Evolutionary conservation across 2,888 invertebrate genomes (phyloP), one percentile per base, ranked within the genome.

Genomic region (Cactoblastis cactorum): DNA sequence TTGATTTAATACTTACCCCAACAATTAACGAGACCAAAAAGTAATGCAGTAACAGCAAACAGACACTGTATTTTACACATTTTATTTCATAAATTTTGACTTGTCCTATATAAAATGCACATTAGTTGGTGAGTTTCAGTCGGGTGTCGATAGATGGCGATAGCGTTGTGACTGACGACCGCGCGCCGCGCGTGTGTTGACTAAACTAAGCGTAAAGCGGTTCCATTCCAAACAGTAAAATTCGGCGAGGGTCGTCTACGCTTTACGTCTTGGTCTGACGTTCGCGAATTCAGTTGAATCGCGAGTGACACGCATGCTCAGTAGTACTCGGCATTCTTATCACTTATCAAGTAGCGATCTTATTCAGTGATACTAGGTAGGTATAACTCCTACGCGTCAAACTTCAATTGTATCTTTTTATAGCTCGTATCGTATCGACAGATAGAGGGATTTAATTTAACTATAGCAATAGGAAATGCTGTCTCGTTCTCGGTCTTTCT

Each of bases 1-100:
- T 62, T 67, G 55, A 58, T 57, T 34, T 62, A 62, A 71, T 75
- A 88, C 88, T 85, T 55, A 88, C 88, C 88, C 88, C 88, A 89
- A 14, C 77, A 72, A 53, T 77, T 73, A 56, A 70, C 83, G 56
- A 72, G 61, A 64, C 74, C 74, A 58, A 80, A 55, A 46, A 68
- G 71, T 48, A 86, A 58, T 28, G 76, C 70, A 54, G 80, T 28
- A 53, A 80, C 61, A 49, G 78, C 73, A 53, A 86, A 63, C 18
- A 80, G 58, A 70, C 81, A 83, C 78, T 75, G 75, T 63, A 61
- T 62, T 71, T 61, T 75, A 66, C 77, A 83, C 88, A 89, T 89
- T 80, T 84, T 87, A 70, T 79, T 76, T 85, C 77, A 87, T 83
- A 66, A 83, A 83, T 71, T 67, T 71, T 53, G 57, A 57, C 62